Evolutionary conservation across 2,888 invertebrate genomes (phyloP).

Genomic region (Coelinius sp.): DNA sequence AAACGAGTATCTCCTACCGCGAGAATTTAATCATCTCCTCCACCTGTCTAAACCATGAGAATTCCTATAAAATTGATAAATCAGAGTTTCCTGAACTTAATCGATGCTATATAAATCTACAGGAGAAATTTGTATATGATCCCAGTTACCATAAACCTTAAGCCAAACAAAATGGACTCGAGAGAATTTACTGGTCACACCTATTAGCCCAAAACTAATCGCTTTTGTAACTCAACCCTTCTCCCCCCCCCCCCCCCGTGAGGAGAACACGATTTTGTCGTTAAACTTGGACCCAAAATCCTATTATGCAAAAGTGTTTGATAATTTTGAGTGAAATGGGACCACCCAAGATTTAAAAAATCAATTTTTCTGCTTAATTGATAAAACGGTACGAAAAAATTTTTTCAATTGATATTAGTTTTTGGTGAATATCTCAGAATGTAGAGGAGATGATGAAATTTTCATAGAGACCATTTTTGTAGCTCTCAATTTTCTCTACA

Average conservation of each 20-base stretch:
- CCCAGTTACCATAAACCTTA: constrained; percentile 9
- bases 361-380: neutral
- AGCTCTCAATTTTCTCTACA: neutral
- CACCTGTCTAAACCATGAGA: no score
- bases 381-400: no score
- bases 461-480: neutral
- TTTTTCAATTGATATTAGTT: neutral
- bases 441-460: neutral
- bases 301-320: neutral
- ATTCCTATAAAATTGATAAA: neutral
- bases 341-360: neutral
- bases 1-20: neutral
- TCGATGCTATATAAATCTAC: neutral
- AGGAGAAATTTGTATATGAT: neutral
- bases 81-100: neutral
- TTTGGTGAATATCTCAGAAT: neutral
- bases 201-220: constrained; percentile 16
- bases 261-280: neutral
- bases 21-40: constrained; percentile 25
- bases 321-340: neutral
- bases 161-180: constrained; percentile 29
- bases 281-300: neutral
- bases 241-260: no score
- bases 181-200: neutral
- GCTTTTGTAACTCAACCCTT: constrained; percentile 5